Evolutionary conservation across 1,140 invertebrate genomes (phyloP).

Genomic region (Cherax quadricarinatus): DNA sequence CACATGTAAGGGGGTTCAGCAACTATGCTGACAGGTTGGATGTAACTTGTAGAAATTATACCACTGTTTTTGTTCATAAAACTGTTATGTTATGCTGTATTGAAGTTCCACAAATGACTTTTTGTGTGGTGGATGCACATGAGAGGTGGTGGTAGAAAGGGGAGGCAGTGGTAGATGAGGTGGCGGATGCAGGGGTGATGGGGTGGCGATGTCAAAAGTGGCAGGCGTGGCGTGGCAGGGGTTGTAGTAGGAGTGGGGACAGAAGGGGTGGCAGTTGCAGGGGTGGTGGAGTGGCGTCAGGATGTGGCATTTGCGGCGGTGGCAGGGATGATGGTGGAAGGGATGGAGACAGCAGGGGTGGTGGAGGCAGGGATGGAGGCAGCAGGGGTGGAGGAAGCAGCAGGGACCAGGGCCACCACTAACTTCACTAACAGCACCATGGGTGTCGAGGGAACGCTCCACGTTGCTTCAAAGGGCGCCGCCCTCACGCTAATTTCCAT

Average conservation of each 20-base stretch:
- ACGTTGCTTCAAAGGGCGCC: constrained; percentile 67
- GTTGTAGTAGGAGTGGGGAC: background rate
- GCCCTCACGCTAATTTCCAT: constrained; percentile 69
- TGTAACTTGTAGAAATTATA: too few relatives aligned
- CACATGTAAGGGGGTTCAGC: too few relatives aligned
- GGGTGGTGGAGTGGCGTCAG: background rate
- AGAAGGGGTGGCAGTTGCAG: background rate
- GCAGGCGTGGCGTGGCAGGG: too few relatives aligned
- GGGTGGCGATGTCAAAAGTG: too few relatives aligned
- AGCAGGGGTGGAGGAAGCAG: background rate
- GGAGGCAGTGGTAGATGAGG: background rate
- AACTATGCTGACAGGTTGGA: too few relatives aligned
- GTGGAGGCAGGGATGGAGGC: background rate
- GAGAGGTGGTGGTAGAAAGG: background rate
- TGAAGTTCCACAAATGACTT: too few relatives aligned
- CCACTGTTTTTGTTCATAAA: too few relatives aligned
- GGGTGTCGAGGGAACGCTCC: constrained; percentile 66
- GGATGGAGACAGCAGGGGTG: background rate
- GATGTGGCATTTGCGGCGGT: background rate
- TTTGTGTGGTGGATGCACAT: too few relatives aligned
- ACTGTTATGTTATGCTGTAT: too few relatives aligned
- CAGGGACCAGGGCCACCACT: constrained; percentile 15
- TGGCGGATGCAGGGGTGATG: background rate
- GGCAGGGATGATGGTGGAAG: too few relatives aligned
- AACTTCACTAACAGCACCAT: constrained; percentile 60